These are phyloP conservation scores for Maniola hyperantus DNA, from an alignment of 2,888 invertebrate genomes.

Conservation along the genomic window DNA sequence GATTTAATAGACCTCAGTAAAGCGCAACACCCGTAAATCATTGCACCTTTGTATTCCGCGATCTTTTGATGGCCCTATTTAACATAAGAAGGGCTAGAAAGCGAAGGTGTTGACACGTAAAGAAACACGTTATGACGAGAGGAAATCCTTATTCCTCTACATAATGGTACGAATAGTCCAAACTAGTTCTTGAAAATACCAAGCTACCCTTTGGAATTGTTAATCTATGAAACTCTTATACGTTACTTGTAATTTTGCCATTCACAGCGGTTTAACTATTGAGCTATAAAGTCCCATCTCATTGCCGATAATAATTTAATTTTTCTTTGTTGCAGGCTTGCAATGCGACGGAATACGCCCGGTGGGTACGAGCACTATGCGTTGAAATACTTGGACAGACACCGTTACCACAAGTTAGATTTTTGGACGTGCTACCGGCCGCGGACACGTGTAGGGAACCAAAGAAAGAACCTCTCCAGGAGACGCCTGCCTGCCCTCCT, in stretches of 20 bases:
- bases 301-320: conserved; percentile 36
- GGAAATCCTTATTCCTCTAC: conserved; percentile 37
- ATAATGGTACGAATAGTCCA: conserved; percentile 50
- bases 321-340: conserved; percentile 84
- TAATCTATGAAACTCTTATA: conserved; percentile 38
- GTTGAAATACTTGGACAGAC: conserved; percentile 89
- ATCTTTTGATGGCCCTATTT: conserved; percentile 72
- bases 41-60: conserved; percentile 65
- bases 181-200: conserved; percentile 56
- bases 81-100: conserved; percentile 77
- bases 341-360: conserved; percentile 86
- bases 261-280: conserved; percentile 45
- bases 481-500: conserved; percentile 65
- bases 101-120: conserved; percentile 78
- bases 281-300: conserved; percentile 48
- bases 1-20: conserved; percentile 73
- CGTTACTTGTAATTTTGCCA: conserved; percentile 41
- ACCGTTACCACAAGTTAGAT: conserved; percentile 87
- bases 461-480: conserved; percentile 67
- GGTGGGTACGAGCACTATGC: conserved; percentile 89
- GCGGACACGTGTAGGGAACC: conserved; percentile 75
- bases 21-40: conserved; percentile 77
- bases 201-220: conserved; percentile 49
- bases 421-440: conserved; percentile 86
- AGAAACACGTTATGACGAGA: conserved; percentile 64